A percentile compares a stretch with the other conserved stretches of the same genome.
These are phyloP conservation scores for Chamaea fasciata DNA, from an alignment of 2,113 vertebrate genomes.

Conservation along the genomic window DNA sequence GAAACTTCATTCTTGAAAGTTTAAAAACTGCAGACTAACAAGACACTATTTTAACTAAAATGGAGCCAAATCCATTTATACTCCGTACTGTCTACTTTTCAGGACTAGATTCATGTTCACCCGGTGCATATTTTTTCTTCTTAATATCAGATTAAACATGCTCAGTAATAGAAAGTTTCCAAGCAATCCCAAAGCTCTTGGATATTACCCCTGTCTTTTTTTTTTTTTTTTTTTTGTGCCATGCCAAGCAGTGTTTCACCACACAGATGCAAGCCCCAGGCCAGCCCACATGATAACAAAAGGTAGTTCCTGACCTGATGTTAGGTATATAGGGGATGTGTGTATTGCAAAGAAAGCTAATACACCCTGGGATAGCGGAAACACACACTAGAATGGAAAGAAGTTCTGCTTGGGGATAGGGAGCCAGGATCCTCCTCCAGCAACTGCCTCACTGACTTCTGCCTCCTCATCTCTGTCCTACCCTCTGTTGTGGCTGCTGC, in stretches of 20 bases:
- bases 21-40: background rate
- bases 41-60: background rate
- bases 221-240: conserved; percentile 48
- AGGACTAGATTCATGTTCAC: background rate
- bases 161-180: conserved; percentile 80
- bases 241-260: conserved; percentile 73
- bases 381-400: conserved; percentile 74
- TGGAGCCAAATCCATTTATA: background rate
- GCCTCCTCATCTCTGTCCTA: conserved; percentile 90
- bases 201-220: background rate
- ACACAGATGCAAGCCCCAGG: conserved; percentile 76
- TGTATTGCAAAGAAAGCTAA: conserved; percentile 72
- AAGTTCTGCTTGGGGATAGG: conserved; percentile 71
- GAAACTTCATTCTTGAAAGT: background rate
- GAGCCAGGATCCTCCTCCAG: conserved; percentile 74
- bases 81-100: background rate
- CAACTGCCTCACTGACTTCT: conserved; percentile 81
- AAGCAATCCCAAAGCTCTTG: conserved; percentile 68
- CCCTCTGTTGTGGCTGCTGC: conserved; percentile 94
- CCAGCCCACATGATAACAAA: conserved; percentile 71
- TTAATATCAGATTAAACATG: conserved; percentile 72
- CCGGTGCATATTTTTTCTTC: conserved; percentile 46
- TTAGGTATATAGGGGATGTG: conserved; percentile 64
- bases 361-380: conserved; percentile 69
- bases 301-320: conserved; percentile 71